Evolutionary conservation across 2,797 vertebrate genomes (phyloP).

Genomic region (Vespertilio murinus): DNA sequence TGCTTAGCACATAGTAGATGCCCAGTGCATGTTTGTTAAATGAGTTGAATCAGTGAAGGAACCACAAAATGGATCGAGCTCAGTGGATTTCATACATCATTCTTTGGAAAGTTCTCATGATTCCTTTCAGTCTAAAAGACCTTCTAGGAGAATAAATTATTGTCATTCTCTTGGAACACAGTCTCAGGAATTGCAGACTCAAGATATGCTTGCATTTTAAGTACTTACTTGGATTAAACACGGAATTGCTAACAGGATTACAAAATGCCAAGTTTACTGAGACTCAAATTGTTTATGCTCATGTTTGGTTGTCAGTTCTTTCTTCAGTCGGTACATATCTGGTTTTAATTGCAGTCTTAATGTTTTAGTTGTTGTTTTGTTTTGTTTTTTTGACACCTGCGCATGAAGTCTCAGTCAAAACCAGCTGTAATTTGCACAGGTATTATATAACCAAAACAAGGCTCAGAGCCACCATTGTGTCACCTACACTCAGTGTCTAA

Average conservation of each 20-base stretch:
- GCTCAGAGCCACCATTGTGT: background rate
- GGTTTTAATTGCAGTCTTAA: conserved; percentile 71
- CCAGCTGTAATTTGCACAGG: conserved; percentile 55
- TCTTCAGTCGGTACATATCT: conserved; percentile 70
- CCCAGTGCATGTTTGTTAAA: background rate
- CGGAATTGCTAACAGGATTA: conserved; percentile 75
- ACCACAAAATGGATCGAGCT: background rate
- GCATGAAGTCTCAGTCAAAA: conserved; percentile 62
- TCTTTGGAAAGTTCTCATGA: conserved; percentile 77
- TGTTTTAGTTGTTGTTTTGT: background rate
- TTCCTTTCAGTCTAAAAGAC: conserved; percentile 77
- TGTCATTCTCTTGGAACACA: conserved; percentile 79
- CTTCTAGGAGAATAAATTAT: conserved; percentile 81
- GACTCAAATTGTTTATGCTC: conserved; percentile 62
- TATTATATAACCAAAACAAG: conserved; percentile 49
- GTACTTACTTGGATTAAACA: conserved; percentile 74
- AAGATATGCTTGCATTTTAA: conserved; percentile 81
- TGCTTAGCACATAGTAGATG: background rate
- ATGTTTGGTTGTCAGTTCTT: conserved; percentile 64
- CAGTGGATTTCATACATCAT: conserved; percentile 27
- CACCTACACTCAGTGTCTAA: conserved; percentile 5
- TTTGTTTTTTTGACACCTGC: conserved; percentile 68
- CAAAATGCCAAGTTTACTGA: conserved; percentile 77
- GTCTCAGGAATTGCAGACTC: conserved; percentile 81
- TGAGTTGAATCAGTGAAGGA: background rate